Evolutionary conservation across 2,797 vertebrate species (phyloP), one percentile per base, ranked within the genome.

Genomic region (Mormyrus proboscirostris): DNA sequence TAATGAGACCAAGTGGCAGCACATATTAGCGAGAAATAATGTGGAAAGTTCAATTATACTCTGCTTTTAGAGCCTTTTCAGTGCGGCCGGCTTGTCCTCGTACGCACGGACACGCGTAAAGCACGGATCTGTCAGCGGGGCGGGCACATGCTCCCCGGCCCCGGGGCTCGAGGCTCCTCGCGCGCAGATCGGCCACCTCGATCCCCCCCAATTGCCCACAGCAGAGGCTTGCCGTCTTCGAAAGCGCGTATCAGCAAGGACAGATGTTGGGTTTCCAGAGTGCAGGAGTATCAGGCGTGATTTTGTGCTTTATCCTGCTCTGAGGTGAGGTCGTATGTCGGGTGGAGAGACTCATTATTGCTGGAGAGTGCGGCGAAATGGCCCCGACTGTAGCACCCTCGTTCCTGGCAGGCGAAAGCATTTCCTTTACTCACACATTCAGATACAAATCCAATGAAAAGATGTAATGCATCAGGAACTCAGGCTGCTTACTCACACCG

Each of bases 1-100:
- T 97, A 98, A 98, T 98, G 97, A 97, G 96, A 97, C 95, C 95
- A 96, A 97, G 97, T 96, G 97, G 96, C 94, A 95, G 96, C 95
- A 95, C 95, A 95, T 96, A 96, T 97, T 96, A 96, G 95, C 90
- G 95, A 96, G 96, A 95, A 96, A 95, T 95, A 96, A 95, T 95
- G 94, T 95, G 96, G 96, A 97, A 97, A 97, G 96, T 97, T 97
- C 96, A 95, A 92, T 97, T 97, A 97, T 96, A 96, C 96, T 95
- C 94, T 94, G 95, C 96, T 96, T 96, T 95, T 95, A 93, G 94
- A 95, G 94, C 93, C 93, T 94, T 94, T 59, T 47, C 38, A 22
- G 44, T 38, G 19, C 92, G 44, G n/a, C 50, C 7, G 51, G 44
- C 50, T 93, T 92, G 92, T 79, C 89, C 84, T 47, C 87, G 10